Evolutionary conservation across 2,113 vertebrate species (phyloP).

Genomic region (Scomber colias): DNA sequence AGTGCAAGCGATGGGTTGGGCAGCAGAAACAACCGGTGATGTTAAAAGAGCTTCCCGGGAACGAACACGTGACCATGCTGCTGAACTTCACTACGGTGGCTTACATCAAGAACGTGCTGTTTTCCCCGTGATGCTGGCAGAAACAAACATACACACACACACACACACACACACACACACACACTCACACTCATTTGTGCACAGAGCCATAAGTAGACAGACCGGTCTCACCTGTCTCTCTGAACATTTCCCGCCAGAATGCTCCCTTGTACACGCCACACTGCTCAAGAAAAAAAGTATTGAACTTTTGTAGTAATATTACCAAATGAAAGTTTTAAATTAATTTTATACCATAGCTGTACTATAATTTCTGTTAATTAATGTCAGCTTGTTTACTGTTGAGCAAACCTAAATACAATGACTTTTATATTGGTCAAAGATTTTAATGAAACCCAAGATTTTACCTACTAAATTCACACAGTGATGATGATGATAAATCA

Average conservation of each 20-base stretch:
- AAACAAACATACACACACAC: neutral
- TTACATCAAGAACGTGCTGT: conserved; percentile 92
- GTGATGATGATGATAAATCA: neutral
- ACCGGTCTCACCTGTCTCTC: neutral
- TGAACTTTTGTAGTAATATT: neutral
- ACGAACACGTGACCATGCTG: conserved; percentile 94
- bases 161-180: neutral
- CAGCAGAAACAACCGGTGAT: conserved; percentile 87
- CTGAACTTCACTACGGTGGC: conserved; percentile 89
- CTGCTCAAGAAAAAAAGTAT: neutral
- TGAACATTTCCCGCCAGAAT: conserved; percentile 16
- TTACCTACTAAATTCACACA: neutral
- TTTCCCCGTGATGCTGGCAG: conserved; percentile 74
- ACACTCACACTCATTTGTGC: neutral
- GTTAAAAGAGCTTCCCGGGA: conserved; percentile 87
- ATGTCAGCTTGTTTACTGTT: conserved; percentile 41
- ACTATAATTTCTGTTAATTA: neutral
- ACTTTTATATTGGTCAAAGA: conserved; percentile 40
- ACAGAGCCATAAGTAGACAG: neutral
- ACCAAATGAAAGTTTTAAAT: conserved; percentile 20
- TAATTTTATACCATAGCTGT: conserved; percentile 21
- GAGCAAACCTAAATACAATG: neutral
- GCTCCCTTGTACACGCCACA: neutral
- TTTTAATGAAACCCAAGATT: conserved; percentile 8
- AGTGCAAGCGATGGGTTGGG: conserved; percentile 88